Evolutionary conservation across 2,888 invertebrate genomes (phyloP).

Genomic region (Lissocephala sabroskyi): DNA sequence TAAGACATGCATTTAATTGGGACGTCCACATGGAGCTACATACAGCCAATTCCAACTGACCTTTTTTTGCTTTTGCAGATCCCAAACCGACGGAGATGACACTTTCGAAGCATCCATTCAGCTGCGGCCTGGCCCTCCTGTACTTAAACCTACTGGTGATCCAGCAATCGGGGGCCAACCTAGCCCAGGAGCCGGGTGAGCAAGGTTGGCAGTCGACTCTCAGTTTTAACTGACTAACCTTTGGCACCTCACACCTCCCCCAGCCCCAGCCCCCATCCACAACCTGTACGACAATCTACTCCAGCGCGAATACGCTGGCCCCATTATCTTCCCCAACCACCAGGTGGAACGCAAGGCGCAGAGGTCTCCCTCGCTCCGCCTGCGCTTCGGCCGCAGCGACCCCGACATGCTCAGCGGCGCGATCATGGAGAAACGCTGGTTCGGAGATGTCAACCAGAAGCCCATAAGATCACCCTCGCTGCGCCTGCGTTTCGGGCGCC

Average conservation of each 20-base stretch:
- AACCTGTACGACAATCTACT: conserved; percentile 69
- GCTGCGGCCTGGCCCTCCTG: conserved; percentile 34
- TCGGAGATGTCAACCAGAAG: conserved; percentile 78
- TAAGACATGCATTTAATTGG: too few species aligned
- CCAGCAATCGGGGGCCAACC: conserved; percentile 42
- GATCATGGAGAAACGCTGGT: conserved; percentile 70
- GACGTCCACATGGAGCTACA: too few species aligned
- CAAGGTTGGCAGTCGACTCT: too few species aligned
- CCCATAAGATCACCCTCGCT: conserved; percentile 83
- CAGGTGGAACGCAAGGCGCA: conserved; percentile 83
- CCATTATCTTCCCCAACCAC: conserved; percentile 75
- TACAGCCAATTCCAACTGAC: too few species aligned
- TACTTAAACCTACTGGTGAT: conserved; percentile 26
- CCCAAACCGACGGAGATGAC: too few species aligned
- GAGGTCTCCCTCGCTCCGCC: conserved; percentile 82
- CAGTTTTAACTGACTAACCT: too few species aligned
- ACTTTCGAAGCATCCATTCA: conserved; percentile 28
- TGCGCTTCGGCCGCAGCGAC: conserved; percentile 85
- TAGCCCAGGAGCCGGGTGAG: conserved; percentile 28
- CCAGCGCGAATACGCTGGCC: conserved; percentile 71
- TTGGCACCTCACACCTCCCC: too few species aligned
- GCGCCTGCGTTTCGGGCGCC: conserved; percentile 83
- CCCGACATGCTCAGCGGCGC: conserved; percentile 73
- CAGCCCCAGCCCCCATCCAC: conserved; percentile 61
- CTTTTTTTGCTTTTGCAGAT: not conserved